These are phyloP conservation scores for Pristionchus mayeri DNA, from an alignment of 2,888 invertebrate genomes.

Conservation along the genomic window DNA sequence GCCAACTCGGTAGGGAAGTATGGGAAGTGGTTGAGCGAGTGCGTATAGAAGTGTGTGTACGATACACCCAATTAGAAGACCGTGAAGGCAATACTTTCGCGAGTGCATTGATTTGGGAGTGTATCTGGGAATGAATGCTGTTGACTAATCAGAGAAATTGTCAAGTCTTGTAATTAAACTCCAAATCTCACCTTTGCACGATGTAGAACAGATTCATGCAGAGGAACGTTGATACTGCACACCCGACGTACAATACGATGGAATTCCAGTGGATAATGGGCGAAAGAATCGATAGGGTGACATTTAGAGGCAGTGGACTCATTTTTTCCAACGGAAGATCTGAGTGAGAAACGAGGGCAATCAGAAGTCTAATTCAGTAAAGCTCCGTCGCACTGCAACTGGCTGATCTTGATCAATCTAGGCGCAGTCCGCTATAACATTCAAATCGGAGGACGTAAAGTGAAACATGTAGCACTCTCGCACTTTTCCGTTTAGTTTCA, in stretches of 20 bases:
- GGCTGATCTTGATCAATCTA: no score
- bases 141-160: not conserved
- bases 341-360: no score
- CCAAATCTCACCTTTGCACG: not conserved
- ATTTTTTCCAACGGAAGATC: no score
- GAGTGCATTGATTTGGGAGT: not conserved
- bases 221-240: not conserved
- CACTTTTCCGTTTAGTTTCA: no score
- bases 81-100: not conserved
- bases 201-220: slow-evolving; percentile 11
- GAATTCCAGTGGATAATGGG: not conserved
- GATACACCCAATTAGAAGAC: not conserved
- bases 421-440: no score
- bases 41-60: not conserved
- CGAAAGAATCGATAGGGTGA: not conserved
- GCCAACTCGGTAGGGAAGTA: not conserved
- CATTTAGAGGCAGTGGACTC: not conserved
- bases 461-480: no score
- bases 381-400: no score
- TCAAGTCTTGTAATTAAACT: no score
- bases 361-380: no score
- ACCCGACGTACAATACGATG: not conserved
- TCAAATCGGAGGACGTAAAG: no score
- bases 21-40: not conserved
- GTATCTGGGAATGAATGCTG: not conserved